A percentile compares a stretch with the other conserved stretches of the same genome.
These are phyloP conservation scores for Crossocerus cetratus DNA, from an alignment of 2,888 invertebrate genomes.

Conservation along the genomic window DNA sequence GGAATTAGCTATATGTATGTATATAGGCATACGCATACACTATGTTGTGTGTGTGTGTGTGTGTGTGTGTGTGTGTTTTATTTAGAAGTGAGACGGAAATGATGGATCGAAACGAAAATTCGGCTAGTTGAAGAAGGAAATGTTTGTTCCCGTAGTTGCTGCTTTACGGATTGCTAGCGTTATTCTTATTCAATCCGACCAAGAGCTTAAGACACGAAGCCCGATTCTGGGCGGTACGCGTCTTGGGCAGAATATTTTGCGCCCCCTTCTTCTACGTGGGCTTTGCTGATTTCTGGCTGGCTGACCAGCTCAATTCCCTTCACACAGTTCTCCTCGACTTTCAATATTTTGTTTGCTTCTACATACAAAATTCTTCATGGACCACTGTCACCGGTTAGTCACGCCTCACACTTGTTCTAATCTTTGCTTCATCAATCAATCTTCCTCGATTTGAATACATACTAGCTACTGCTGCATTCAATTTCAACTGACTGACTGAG, in stretches of 20 bases:
- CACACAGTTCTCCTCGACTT: constrained; percentile 95
- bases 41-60: too few relatives aligned
- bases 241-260: constrained; percentile 82
- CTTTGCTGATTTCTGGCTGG: constrained; percentile 99
- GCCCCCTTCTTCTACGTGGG: constrained; percentile 94
- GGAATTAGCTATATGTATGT: background rate
- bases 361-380: constrained; percentile 83
- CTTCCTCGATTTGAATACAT: too few relatives aligned
- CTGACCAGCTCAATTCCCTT: constrained; percentile 97
- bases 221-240: constrained; percentile 94
- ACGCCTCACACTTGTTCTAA: too few relatives aligned
- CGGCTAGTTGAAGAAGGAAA: background rate
- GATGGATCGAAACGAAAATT: too few relatives aligned
- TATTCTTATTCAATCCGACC: constrained; percentile 96
- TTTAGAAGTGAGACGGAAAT: too few relatives aligned
- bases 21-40: background rate
- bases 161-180: constrained; percentile 83
- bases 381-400: constrained; percentile 72
- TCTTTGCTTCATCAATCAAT: background rate
- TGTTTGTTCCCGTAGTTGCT: constrained; percentile 76
- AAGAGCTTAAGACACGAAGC: constrained; percentile 95
- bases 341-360: constrained; percentile 96
- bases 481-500: background rate
- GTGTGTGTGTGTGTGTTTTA: too few relatives aligned
- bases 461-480: background rate